Base-by-base conservation (phyloP, 2,888 invertebrate genomes). In the Abrostola tripartita region DNA sequence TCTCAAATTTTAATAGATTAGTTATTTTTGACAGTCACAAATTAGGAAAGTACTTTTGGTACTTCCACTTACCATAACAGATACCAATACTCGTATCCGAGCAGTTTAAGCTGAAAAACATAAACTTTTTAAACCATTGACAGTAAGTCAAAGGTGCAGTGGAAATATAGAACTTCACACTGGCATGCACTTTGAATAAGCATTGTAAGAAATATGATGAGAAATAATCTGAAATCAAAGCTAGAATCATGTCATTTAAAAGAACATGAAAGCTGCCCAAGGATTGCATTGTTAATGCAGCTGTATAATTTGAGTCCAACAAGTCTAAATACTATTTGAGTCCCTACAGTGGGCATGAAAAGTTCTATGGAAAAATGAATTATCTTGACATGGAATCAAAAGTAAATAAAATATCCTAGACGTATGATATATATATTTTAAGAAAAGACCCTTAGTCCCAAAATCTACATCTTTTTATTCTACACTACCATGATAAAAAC, bases 11-110 rank as follows among this genome's bases (percentile, higher is more conserved):
- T 11, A 37, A 49, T 41, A 14, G n/a, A 37, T 12, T 40, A 51
- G 70, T 82, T 83, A 82, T 84, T 86, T 84, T 84, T 87, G 83
- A 74, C 84, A 86, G 85, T 78, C 86, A 84, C 83, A 85, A 84
- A 82, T 38, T 79, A 89, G 88, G 92, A 92, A 91, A 90, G 93
- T 92, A 94, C 93, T 79, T 76, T 64, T 67, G 69, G 92, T 93
- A 94, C 94, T 89, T 90, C 89, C 93, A 94, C 94, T 94, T 94
- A 94, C 94, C 94, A 94, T 93, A 84, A 86, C 86, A 87, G 89
- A 88, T 90, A 92, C 85, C 91, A 92, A 92, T 85, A 91, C 92
- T 91, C 90, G 92, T 92, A 92, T 92, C 94, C 90, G 87, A 93
- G 91, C 85, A 88, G 94, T 88, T 87, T 87, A 90, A 88, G 91